Base-by-base conservation (phyloP, 1,140 invertebrate species). In the Antheraea mylitta region DNA sequence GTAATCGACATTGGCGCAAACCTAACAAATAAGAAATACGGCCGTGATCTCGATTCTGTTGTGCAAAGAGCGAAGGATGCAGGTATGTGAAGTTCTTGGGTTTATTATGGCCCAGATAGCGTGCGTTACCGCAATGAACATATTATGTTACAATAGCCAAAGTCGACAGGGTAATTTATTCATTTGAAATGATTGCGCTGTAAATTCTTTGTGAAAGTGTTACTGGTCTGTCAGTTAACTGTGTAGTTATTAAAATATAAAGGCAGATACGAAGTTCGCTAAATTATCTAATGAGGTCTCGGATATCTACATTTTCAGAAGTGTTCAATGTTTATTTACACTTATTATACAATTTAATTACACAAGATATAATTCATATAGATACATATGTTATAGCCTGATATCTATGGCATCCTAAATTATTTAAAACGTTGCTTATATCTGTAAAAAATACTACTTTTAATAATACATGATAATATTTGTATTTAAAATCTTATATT, bases 11-110 rank as follows among this genome's bases (percentile, higher is more conserved):
- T 98, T 72, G 98, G 98, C 81, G 97, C 98, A 18, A 99, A 99
- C 95, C 93, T 99, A 77, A 98, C 97, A 5, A 99, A 99, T 93
- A 98, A 98, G 90, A 98, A 98, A 87, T 99, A 97, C 90, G 94
- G 95, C 81, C 95, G 97, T 86, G 98, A 99, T 94, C 93, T 98
- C 81, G 97, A 99, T 93, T 96, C 97, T 73, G 98, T 99, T 5
- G 94, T 99, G 70, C 96, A 98, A 91, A 94, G 98, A 89, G 97
- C 98, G 70, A 97, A 97, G 94, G 97, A 98, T 94, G 95, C 97
- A 90, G 98, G 97, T 97, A 93, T 82, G 78, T 69, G 30, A 58
- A 19, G 38, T 42, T 64, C 63, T 19, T 64, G 7, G 36, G 18
- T 18, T 11, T 16, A 53, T 45, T 36, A 13, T 65, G 64, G 64